These are phyloP conservation scores for Synanthedon vespiformis DNA, from an alignment of 2,888 invertebrate species.

Conservation along the genomic window DNA sequence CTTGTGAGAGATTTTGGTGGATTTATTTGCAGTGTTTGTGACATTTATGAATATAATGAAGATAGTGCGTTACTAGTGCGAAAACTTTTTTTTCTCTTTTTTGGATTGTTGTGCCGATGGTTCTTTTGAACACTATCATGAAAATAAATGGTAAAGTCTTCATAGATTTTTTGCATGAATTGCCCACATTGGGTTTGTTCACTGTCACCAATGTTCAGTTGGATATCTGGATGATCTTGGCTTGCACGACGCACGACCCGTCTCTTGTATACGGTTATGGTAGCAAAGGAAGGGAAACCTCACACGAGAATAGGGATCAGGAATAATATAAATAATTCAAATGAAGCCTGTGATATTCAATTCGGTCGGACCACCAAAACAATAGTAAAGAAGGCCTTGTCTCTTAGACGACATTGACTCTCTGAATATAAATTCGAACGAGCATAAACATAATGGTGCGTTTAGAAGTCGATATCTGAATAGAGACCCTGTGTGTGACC, in stretches of 20 bases:
- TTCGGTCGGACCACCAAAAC: slow-evolving; percentile 61
- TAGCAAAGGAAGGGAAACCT: slow-evolving; percentile 23
- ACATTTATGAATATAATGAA: slow-evolving; percentile 30
- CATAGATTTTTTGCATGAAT: slow-evolving; percentile 16
- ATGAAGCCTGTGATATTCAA: slow-evolving; percentile 40
- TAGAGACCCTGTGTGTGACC: slow-evolving; percentile 63
- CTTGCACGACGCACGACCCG: slow-evolving; percentile 52
- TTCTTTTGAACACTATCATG: slow-evolving; percentile 67
- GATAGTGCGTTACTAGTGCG: slow-evolving; percentile 42
- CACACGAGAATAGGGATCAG: slow-evolving; percentile 16
- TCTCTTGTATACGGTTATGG: slow-evolving; percentile 20
- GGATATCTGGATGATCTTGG: slow-evolving; percentile 53
- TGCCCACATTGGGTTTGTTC: slow-evolving; percentile 25
- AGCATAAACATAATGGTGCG: slow-evolving; percentile 58
- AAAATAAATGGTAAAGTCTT: slow-evolving; percentile 65
- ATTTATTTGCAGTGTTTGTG: slow-evolving; percentile 58
- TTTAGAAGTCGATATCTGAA: slow-evolving; percentile 56
- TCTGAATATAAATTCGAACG: slow-evolving; percentile 59
- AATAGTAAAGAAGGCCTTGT: slow-evolving; percentile 49
- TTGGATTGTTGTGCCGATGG: slow-evolving; percentile 53
- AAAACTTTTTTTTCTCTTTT: slow-evolving; percentile 24
- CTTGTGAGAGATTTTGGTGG: slow-evolving; percentile 54
- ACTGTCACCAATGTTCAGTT: slow-evolving; percentile 35
- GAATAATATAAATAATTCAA: slow-evolving; percentile 38
- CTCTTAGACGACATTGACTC: slow-evolving; percentile 58